These are phyloP conservation scores for Eidolon dupreanum DNA, from an alignment of 2,797 vertebrate species.

Conservation along the genomic window DNA sequence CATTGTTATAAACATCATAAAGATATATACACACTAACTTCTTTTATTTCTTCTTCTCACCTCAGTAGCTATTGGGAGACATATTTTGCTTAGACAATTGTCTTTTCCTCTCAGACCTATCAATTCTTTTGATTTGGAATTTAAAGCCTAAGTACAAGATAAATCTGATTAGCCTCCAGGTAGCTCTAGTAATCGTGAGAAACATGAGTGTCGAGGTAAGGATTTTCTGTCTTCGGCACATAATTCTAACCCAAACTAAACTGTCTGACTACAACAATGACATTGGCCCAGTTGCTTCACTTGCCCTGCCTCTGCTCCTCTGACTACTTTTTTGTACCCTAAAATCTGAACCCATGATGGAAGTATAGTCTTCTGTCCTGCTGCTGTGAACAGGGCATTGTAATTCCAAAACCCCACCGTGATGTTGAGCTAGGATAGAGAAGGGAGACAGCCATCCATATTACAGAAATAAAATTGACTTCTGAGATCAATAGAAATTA, in stretches of 20 bases:
- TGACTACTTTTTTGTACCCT: neutral
- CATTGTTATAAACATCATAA: neutral
- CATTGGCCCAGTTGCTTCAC: neutral
- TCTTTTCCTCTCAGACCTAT: neutral
- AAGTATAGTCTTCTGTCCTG: neutral
- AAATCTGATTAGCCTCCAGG: neutral
- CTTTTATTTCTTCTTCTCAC: neutral
- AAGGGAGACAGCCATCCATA: slow-evolving; percentile 52
- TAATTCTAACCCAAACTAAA: neutral
- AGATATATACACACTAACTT: neutral
- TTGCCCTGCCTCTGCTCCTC: neutral
- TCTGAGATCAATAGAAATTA: slow-evolving; percentile 69
- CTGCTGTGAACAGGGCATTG: neutral
- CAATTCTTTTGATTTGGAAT: neutral
- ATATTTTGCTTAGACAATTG: neutral
- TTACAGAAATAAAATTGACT: slow-evolving; percentile 57
- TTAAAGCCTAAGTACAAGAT: neutral
- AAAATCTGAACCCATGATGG: neutral
- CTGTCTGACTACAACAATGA: neutral
- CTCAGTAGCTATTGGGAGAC: neutral
- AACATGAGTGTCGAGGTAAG: neutral
- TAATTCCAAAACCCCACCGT: neutral
- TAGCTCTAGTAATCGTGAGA: neutral
- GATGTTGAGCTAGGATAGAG: neutral
- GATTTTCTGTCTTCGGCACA: neutral